phyloP scores from a whole-genome alignment of 2,797 vertebrate species.

The Crax fasciolata region DNA sequence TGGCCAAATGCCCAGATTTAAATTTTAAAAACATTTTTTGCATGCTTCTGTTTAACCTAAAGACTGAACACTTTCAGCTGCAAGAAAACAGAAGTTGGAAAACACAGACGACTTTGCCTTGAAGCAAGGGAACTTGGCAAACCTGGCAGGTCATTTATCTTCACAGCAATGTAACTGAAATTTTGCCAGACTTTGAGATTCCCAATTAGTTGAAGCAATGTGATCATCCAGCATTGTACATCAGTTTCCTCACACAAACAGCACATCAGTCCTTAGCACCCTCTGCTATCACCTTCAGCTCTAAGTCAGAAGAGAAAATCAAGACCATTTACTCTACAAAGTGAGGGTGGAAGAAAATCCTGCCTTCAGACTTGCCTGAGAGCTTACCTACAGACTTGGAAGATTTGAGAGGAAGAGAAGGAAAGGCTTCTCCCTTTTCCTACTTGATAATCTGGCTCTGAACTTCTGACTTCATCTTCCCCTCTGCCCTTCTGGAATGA shows the following conservation, averaged over 20 bases:
- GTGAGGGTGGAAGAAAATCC: background rate
- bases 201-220: background rate
- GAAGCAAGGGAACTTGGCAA: background rate
- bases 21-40: slow-evolving; percentile 12
- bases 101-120: background rate
- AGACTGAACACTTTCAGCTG: slow-evolving; percentile 29
- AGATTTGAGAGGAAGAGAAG: background rate
- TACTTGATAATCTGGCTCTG: background rate
- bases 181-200: background rate
- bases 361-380: background rate
- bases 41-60: slow-evolving; percentile 70
- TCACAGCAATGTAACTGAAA: background rate
- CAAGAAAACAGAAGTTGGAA: slow-evolving; percentile 34
- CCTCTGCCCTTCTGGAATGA: background rate
- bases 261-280: background rate
- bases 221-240: background rate
- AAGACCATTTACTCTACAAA: background rate
- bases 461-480: background rate
- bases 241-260: background rate
- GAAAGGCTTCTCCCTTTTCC: background rate
- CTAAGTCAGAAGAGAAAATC: background rate
- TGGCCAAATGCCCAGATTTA: slow-evolving; percentile 74
- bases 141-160: background rate
- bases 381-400: background rate
- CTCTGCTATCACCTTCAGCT: background rate